Conservation (phyloP, 2,888 invertebrate species). For the Creontiades dilutus region DNA sequence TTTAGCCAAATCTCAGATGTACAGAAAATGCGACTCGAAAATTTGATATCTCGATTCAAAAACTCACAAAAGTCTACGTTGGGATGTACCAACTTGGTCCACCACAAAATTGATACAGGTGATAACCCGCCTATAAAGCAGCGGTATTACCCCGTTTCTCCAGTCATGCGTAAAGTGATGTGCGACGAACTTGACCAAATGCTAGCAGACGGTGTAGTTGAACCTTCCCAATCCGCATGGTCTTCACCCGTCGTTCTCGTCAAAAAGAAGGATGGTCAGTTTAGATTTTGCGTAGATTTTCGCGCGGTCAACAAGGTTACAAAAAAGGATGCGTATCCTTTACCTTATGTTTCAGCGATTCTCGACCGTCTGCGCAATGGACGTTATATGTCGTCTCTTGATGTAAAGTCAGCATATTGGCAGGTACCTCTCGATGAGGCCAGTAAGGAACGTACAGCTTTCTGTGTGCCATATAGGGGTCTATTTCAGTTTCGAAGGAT, state of each 20-base stretch:
- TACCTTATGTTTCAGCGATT: conserved; percentile 73
- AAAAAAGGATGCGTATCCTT: too few relatives aligned
- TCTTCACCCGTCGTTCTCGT: conserved; percentile 76
- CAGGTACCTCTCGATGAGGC: conserved; percentile 72
- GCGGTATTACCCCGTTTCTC: conserved; percentile 58
- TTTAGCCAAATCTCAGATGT: neutral
- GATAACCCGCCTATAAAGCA: conserved; percentile 51
- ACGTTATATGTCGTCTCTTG: conserved; percentile 68
- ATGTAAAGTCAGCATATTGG: conserved; percentile 75
- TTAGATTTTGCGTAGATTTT: conserved; percentile 75
- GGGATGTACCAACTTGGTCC: neutral
- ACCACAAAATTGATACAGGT: conserved; percentile 49
- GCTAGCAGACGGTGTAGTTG: conserved; percentile 75
- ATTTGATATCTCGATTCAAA: neutral
- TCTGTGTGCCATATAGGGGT: conserved; percentile 73
- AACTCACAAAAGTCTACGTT: neutral
- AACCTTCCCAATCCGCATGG: conserved; percentile 76
- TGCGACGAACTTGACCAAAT: conserved; percentile 75
- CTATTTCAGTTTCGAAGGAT: conserved; percentile 76
- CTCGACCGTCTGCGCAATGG: conserved; percentile 73
- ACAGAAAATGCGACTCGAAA: neutral
- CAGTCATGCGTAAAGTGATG: conserved; percentile 66
- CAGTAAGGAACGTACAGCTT: conserved; percentile 75
- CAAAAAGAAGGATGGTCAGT: conserved; percentile 75
- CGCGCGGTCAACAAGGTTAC: conserved; percentile 72